Base-by-base conservation (phyloP, 2,888 invertebrate genomes). In the Lamproptera curius region DNA sequence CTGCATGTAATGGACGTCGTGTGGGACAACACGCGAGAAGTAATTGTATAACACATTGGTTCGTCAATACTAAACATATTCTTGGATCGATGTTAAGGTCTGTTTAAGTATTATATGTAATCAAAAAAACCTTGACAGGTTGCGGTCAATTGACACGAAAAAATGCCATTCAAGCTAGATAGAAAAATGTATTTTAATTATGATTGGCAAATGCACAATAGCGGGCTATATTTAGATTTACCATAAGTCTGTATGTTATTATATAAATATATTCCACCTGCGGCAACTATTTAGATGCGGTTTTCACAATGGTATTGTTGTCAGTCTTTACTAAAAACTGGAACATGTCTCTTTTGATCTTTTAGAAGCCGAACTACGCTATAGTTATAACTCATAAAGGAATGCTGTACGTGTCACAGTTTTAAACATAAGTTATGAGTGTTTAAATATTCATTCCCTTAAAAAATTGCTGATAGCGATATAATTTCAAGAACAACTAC, bases 21-120 rank as follows among this genome's bases (percentile, higher is more conserved):
- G 57, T 53, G 52, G 56, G 54, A 49, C 52, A 54, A 65, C 76
- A 76, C 68, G 76, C 74, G 65, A 76, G 62, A 70, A 69, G 70
- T 73, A 70, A 74, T 63, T 63, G 69, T 57, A 40, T 40, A 44
- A 44, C 40, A 44, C 34, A 40, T 35, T 39, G 35, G 35, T 28
- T 43, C 35, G 16, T 16, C 14, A 28, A 15, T 42, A 42, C 11
- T n/a, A 15, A 16, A 26, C 26, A 17, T 35, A 38, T 23, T 31
- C 36, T 33, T 4, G n/a, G 26, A 42, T 20, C 33, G 16, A 42
- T 48, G 45, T 38, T 37, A 42, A 48, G 47, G 42, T 38, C 47
- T 47, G n/a, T 38, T 31, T 26, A 23, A 26, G 14, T 43, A 20
- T 38, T 15, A 31, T 37, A 36, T 38, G 33, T 16, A 23, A 13